Evolutionary conservation across 2,113 vertebrate genomes (phyloP), one percentile per base, ranked within the genome.

Genomic region (Lophochroa leadbeateri): DNA sequence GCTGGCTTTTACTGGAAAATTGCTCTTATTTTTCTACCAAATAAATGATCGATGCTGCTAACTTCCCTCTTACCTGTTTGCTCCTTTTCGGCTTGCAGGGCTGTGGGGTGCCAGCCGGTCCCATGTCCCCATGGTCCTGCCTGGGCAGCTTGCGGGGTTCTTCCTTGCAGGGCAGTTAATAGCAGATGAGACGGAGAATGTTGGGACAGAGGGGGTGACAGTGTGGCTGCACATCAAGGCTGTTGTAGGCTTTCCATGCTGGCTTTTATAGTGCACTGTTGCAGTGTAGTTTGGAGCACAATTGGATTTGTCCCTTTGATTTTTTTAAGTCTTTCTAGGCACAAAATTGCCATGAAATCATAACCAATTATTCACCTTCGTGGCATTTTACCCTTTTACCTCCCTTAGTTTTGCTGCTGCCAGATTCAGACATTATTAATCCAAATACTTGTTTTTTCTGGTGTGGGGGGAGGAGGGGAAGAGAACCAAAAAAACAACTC

Each of bases 1-100:
- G 57, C 33, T 89, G 27, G 12, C 50, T 95, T 92, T 95, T 84
- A 58, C 69, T 95, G 57, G 50, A 91, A 94, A 67, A 27, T 71
- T 68, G 55, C 27, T 86, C 47, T 75, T 83, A 88, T 79, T 96
- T 96, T 97, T 92, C 18, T 89, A 94, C 65, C 39, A 39, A 92
- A 84, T 81, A 88, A 92, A 79, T 0, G 3, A 25, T 8, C 23
- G 17, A 63, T 79, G 27, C 3, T 0, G 70, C 88, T 92, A n/a
- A 64, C 64, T 91, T 81, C 27, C 18, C 27, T 86, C 81, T 55
- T 52, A 67, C 55, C n/a, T 17, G 3, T 78, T 91, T 52, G 43
- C 91, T 94, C 20, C 81, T 89, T 86, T 63, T 83, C 9, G 9
- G 55, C 61, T 91, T 89, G 46, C 74, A 71, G 33, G 63, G 29